Base-by-base conservation (phyloP, 2,888 invertebrate genomes). In the Halocaridina rubra region DNA sequence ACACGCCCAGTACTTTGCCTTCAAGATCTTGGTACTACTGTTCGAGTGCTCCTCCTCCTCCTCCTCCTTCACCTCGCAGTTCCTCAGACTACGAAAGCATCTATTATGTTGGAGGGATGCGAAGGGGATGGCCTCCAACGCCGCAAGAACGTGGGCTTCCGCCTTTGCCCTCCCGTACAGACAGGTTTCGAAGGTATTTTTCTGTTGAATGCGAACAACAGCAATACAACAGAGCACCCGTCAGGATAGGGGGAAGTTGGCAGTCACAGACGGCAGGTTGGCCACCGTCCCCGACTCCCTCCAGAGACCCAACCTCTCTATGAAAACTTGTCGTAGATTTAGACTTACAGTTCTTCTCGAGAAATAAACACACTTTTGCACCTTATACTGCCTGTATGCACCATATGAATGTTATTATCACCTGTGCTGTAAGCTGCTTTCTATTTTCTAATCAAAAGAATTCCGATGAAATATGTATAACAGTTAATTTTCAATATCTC, bases 101-200 rank as follows among this genome's bases (percentile, higher is more conserved):
- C 22, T 81, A 79, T 74, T 81, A 81, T 67, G 81, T 81, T 53
- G 76, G 82, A 2, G 82, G 86, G 10, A 71, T 69, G 30, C 78
- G 78, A 16, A 46, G 78, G 32, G 81, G 81, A 16, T 74, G 78
- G 29, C 86, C 86, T 24, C 33, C 39, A 5, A 86, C 77, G 57
- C 81, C 81, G 10, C 81, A 81, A 30, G 53, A 81, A 76, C 46
- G 82, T 16, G 86, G 81, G 10, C 79, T 86, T 7, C 86, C 86
- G 19, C 86, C 80, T 30, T 64, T 86, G 19, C 86, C 86, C 27
- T 86, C 86, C 57, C 81, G 86, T 59, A 81, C 82, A 1, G 86
- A 86, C 71, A 79, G 86, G 57, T 86, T 82, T 71, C 78, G 86
- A 19, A 86, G 75, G 32, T 86, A 86, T 59, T 82, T 82, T 71